Conservation (phyloP, 1,140 invertebrate species). For the Brachionus paranguensis region DNA sequence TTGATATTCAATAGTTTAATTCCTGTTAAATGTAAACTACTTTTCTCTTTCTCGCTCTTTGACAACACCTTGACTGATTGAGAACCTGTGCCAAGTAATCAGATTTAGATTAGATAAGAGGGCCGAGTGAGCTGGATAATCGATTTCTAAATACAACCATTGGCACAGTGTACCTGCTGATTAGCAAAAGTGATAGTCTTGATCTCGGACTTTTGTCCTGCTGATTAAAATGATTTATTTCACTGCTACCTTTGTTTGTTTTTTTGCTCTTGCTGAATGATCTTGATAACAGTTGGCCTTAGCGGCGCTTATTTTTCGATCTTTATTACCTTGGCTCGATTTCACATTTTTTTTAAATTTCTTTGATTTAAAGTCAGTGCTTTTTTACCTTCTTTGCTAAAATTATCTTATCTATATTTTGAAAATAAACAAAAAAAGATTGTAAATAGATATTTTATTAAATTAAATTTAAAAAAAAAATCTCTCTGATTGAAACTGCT, state of each 20-base stretch:
- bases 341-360: neutral
- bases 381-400: neutral
- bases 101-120: slow-evolving; percentile 30
- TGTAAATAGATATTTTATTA: too few species aligned
- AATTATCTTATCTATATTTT: neutral
- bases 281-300: neutral
- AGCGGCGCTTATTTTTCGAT: neutral
- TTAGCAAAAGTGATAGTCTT: neutral
- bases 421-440: too few species aligned
- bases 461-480: too few species aligned
- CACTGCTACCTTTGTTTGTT: too few species aligned
- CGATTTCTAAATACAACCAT: neutral
- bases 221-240: neutral
- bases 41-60: too few species aligned
- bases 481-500: too few species aligned
- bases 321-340: neutral
- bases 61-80: neutral
- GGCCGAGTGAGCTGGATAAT: neutral
- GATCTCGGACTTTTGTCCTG: neutral
- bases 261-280: neutral
- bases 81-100: neutral
- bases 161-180: neutral
- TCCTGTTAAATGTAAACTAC: too few species aligned
- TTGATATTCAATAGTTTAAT: too few species aligned
- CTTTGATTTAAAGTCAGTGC: neutral